phyloP scores from a whole-genome alignment of 2,113 vertebrate species.

The Tupaia tana region DNA sequence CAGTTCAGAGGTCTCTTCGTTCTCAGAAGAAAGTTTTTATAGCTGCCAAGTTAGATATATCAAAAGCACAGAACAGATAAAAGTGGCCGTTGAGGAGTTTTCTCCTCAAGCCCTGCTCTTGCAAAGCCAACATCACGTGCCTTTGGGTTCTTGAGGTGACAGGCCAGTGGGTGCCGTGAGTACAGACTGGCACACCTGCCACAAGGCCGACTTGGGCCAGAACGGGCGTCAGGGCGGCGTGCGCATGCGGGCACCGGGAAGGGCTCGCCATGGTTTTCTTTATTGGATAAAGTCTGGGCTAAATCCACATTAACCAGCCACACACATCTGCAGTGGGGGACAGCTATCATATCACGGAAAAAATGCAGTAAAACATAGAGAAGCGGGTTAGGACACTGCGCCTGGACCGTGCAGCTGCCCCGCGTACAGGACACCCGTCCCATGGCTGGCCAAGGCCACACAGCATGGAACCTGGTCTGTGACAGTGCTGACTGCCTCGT shows the following conservation, averaged over 20 bases:
- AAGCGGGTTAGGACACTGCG: too few relatives aligned
- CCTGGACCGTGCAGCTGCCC: too few relatives aligned
- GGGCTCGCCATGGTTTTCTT: not conserved
- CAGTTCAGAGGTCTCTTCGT: constrained; percentile 65
- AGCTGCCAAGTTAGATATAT: constrained; percentile 63
- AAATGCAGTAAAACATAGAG: too few relatives aligned
- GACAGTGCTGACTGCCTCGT: too few relatives aligned
- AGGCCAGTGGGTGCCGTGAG: not conserved
- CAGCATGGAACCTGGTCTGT: too few relatives aligned
- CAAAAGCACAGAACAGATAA: constrained; percentile 67
- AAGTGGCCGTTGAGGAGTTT: constrained; percentile 38
- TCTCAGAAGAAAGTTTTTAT: constrained; percentile 69
- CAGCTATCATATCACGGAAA: too few relatives aligned
- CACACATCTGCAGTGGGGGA: too few relatives aligned
- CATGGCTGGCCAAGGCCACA: too few relatives aligned
- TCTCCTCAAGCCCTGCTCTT: not conserved
- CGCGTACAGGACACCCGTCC: too few relatives aligned
- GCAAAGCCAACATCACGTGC: not conserved
- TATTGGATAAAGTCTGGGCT: not conserved
- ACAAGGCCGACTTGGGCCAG: too few relatives aligned
- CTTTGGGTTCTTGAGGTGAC: not conserved
- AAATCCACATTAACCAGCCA: not conserved
- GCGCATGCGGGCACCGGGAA: too few relatives aligned
- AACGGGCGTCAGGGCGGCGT: too few relatives aligned
- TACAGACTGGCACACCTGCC: not conserved